These are phyloP conservation scores for Nephrocerus scutellatus DNA, from an alignment of 2,888 invertebrate species.

Conservation along the genomic window DNA sequence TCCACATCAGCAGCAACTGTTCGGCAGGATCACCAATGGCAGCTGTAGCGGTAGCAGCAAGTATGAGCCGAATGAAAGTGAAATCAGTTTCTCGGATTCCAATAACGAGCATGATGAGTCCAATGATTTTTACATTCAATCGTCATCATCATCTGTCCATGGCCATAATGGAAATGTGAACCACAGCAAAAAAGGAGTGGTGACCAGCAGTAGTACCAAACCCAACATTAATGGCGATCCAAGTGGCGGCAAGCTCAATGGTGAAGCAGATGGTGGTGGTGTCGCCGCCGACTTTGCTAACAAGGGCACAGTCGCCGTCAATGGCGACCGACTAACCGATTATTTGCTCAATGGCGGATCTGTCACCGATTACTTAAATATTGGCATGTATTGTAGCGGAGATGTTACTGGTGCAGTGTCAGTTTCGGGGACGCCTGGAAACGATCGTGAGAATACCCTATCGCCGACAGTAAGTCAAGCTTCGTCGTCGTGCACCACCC, in stretches of 20 bases:
- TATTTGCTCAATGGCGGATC: too few species aligned
- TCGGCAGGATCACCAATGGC: too few species aligned
- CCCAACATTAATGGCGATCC: slow-evolving; percentile 6
- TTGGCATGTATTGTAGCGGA: too few species aligned
- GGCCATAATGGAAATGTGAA: too few species aligned
- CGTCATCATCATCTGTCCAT: too few species aligned
- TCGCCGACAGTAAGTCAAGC: slow-evolving; percentile 59
- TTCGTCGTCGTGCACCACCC: too few species aligned
- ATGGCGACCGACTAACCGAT: slow-evolving; percentile 14
- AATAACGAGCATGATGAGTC: slow-evolving; percentile 29
- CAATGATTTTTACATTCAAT: slow-evolving; percentile 24
- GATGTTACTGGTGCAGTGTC: too few species aligned
- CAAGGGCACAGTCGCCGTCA: slow-evolving; percentile 11
- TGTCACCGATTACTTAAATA: too few species aligned
- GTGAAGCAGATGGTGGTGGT: slow-evolving; percentile 14
- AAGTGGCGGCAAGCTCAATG: slow-evolving; percentile 3
- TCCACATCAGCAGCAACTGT: slow-evolving; percentile 6
- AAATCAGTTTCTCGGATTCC: slow-evolving; percentile 29
- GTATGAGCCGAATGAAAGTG: slow-evolving; percentile 30
- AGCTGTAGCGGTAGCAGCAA: too few species aligned
- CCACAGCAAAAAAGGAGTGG: slow-evolving; percentile 4
- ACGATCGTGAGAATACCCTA: slow-evolving; percentile 38
- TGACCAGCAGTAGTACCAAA: slow-evolving; percentile 2
- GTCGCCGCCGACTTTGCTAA: slow-evolving; percentile 13
- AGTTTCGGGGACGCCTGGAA: too few species aligned